Conservation (phyloP, 2,797 vertebrate species). For the Poeciliopsis paucimaculata region DNA sequence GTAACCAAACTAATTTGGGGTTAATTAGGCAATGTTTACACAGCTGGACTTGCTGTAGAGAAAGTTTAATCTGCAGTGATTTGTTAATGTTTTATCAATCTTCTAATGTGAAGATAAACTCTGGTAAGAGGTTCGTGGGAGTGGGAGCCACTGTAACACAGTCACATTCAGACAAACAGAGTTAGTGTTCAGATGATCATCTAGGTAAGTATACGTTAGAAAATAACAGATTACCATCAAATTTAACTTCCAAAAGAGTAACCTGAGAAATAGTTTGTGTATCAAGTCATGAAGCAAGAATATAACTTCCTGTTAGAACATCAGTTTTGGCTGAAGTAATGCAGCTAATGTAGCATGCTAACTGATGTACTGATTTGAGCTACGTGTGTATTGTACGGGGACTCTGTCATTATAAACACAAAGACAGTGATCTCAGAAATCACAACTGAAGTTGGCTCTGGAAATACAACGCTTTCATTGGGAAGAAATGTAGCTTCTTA, state of each 20-base stretch:
- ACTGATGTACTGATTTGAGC: not conserved
- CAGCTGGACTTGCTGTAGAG: constrained; percentile 30
- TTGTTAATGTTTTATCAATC: not conserved
- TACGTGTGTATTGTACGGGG: too few relatives aligned
- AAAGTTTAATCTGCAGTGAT: constrained; percentile 4
- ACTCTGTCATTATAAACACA: too few relatives aligned
- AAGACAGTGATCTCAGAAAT: too few relatives aligned
- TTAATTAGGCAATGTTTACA: constrained; percentile 59
- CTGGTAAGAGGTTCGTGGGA: too few relatives aligned
- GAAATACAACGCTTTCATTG: not conserved
- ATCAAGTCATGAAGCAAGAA: not conserved
- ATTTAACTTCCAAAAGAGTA: not conserved
- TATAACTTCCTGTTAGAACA: not conserved
- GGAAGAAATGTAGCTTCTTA: not conserved
- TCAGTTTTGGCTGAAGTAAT: not conserved
- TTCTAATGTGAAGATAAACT: not conserved
- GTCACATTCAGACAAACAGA: not conserved
- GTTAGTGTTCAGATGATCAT: not conserved
- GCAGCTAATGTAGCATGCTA: not conserved
- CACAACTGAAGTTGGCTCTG: not conserved
- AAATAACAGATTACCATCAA: not conserved
- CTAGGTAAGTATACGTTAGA: not conserved
- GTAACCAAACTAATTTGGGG: constrained; percentile 14
- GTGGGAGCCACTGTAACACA: not conserved
- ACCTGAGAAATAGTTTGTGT: not conserved